These are phyloP conservation scores for Oceanodroma tethys DNA, from an alignment of 2,113 vertebrate species.

Conservation along the genomic window DNA sequence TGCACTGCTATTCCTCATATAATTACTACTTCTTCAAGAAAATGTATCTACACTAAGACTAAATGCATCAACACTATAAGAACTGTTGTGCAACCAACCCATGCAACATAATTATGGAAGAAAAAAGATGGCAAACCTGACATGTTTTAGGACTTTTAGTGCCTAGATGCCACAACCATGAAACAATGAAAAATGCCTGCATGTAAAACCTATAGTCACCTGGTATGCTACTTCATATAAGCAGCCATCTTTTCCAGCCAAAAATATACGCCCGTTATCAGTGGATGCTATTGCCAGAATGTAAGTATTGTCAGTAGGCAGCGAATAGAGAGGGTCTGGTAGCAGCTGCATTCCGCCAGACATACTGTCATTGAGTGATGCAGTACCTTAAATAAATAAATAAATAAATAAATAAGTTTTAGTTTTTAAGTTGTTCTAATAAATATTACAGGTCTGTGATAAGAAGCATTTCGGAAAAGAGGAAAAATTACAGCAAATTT, in stretches of 20 bases:
- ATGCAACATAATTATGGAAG: neutral
- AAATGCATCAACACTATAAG: no score
- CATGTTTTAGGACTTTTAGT: neutral
- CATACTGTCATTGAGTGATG: constrained; percentile 89
- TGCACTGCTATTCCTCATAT: neutral
- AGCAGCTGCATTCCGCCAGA: constrained; percentile 93
- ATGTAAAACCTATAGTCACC: constrained; percentile 43
- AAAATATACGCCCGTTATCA: constrained; percentile 90
- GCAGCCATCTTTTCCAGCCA: constrained; percentile 96
- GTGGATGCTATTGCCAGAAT: constrained; percentile 90
- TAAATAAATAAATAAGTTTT: neutral
- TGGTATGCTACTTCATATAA: constrained; percentile 97
- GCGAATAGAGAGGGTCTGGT: constrained; percentile 92
- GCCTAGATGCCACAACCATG: neutral
- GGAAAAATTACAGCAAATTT: neutral
- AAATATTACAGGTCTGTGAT: neutral
- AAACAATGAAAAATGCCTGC: neutral
- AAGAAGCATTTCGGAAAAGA: neutral
- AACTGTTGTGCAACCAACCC: neutral
- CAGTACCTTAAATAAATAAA: constrained; percentile 43
- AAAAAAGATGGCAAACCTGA: neutral
- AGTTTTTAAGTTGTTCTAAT: neutral
- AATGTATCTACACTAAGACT: neutral
- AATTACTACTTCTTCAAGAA: neutral
- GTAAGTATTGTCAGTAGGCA: constrained; percentile 96